Evolutionary conservation across 1,140 invertebrate species (phyloP), one percentile per base, ranked within the genome.

Genomic region (Heterodera schachtii): DNA sequence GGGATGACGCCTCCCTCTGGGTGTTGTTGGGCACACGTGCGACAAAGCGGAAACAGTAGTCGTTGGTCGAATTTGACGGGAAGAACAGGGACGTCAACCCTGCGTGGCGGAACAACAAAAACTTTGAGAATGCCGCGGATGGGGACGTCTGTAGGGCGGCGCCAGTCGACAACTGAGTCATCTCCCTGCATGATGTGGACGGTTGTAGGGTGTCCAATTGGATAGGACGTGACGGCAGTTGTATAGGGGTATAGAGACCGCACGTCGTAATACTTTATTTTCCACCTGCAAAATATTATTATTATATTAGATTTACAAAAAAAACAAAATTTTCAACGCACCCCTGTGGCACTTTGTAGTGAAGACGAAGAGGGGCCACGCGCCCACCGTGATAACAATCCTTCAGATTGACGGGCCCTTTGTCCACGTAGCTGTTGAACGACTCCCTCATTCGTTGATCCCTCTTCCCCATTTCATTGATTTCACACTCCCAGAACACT

Each of bases 401-500:
- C 21, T 47, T 73, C 13, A 73, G 43, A 44, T 73, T 47, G 5
- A 73, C 11, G 3, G 70, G 70, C 21, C 70, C 70, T 73, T 16
- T 47, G 47, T 73, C 70, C 16, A 73, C 43, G 2, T 73, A 73
- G 47, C 47, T 73, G 70, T 73, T 73, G 70, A 73, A 73, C 6
- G 43, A 44, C 47, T 73, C 13, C n/a, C 46, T 49, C 21, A 78
- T 78, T 57, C 71, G 21, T 0, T 31, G 21, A 76, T 78, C 76
- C 2, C 21, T n/a, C 9, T 16, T 8, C 9, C 13, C 0, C 76
- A 64, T 64, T 31, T 78, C 41, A n/a, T 2, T 8, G 0, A 78
- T 78, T 5, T 78, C 76, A 75, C 76, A 78, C 52, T 78, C 76
- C 76, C 76, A 78, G 19, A 47, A 66, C 0, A 73, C 11, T 44